Conservation (phyloP, 2,888 invertebrate species). For the Chouioia cunea region DNA sequence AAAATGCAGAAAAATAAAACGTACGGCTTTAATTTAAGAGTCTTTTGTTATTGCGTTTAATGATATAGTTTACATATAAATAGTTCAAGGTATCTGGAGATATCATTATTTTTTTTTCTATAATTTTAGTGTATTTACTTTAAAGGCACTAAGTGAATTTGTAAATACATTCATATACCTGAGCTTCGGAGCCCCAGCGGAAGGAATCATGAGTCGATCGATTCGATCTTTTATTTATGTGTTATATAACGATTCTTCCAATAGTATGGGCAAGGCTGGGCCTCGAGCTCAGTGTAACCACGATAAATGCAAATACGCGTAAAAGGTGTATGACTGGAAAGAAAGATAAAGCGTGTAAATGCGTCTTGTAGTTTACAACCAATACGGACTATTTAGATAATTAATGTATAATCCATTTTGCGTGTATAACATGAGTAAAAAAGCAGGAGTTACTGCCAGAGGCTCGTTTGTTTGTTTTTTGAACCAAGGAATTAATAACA, state of each 20-base stretch:
- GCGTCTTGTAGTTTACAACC: constrained; percentile 40
- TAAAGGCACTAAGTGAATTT: constrained; percentile 44
- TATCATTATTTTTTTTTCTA: constrained; percentile 31
- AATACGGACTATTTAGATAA: constrained; percentile 42
- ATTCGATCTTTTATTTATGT: constrained; percentile 22
- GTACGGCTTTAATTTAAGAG: constrained; percentile 31
- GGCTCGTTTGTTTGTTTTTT: constrained; percentile 31
- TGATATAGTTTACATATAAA: constrained; percentile 41
- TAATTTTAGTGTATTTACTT: constrained; percentile 42
- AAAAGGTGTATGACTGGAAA: constrained; percentile 13
- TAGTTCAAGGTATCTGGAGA: constrained; percentile 44
- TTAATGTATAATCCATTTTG: constrained; percentile 39
- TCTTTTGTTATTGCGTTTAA: constrained; percentile 42
- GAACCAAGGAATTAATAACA: constrained; percentile 30
- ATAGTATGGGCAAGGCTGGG: constrained; percentile 14
- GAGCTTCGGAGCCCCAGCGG: constrained; percentile 23
- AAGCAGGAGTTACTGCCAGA: constrained; percentile 41
- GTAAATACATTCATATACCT: constrained; percentile 43
- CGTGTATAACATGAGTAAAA: constrained; percentile 26
- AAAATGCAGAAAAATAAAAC: constrained; percentile 31
- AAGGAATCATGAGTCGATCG: constrained; percentile 28
- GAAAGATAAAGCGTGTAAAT: constrained; percentile 16
- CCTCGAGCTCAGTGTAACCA: constrained; percentile 40
- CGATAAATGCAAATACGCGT: constrained; percentile 19
- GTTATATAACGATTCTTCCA: constrained; percentile 26